Evolutionary conservation across 2,113 vertebrate species (phyloP).

Genomic region (Casuarius casuarius): DNA sequence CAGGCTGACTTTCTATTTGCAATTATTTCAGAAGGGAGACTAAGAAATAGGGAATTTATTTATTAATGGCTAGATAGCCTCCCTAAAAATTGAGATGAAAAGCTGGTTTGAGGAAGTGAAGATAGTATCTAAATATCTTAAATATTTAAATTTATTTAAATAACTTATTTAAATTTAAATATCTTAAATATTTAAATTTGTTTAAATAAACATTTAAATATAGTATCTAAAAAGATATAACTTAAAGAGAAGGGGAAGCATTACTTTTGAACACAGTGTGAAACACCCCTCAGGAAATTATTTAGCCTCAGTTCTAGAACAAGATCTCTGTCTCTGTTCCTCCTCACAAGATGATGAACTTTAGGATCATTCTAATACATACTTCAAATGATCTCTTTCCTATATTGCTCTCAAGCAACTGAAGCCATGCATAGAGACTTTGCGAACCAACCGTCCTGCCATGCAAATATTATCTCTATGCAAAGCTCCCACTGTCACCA

Average conservation of each 20-base stretch:
- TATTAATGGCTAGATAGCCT: neutral
- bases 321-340: neutral
- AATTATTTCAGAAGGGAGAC: neutral
- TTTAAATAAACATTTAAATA: slow-evolving; percentile 15
- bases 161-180: slow-evolving; percentile 1
- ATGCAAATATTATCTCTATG: neutral
- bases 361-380: neutral
- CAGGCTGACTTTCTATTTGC: neutral
- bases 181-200: neutral
- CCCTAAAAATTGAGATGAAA: slow-evolving; percentile 19
- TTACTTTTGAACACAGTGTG: neutral
- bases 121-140: neutral
- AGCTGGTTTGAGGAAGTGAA: slow-evolving; percentile 22
- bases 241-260: neutral
- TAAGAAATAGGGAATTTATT: neutral
- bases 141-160: neutral
- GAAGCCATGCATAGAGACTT: neutral
- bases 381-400: neutral
- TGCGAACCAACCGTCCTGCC: neutral
- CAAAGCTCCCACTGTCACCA: neutral
- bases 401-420: neutral
- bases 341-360: neutral
- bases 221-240: neutral
- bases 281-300: neutral
- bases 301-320: neutral